phyloP scores from a whole-genome alignment of 2,797 vertebrate genomes.

The Acridotheres tristis region DNA sequence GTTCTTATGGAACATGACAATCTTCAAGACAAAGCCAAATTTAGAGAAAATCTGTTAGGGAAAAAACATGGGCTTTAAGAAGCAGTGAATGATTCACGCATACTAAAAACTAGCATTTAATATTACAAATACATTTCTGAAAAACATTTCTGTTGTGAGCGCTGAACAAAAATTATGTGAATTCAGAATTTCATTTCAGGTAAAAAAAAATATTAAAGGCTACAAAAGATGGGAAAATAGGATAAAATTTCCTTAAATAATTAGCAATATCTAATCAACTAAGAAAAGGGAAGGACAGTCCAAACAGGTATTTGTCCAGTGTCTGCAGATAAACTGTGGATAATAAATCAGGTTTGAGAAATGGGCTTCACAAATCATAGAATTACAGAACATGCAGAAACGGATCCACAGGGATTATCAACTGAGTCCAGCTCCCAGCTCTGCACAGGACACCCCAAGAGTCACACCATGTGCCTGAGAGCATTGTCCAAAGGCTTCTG shows the following conservation, averaged over 20 bases:
- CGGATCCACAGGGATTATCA: neutral
- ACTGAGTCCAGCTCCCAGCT: neutral
- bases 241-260: neutral
- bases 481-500: neutral
- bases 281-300: neutral
- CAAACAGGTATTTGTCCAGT: neutral
- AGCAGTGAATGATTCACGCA: neutral
- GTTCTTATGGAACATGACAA: constrained; percentile 85
- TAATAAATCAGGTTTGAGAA: neutral
- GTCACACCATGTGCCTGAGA: neutral
- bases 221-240: neutral
- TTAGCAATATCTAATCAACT: neutral
- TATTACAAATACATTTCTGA: neutral
- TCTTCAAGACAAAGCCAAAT: constrained; percentile 85
- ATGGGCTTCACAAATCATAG: neutral
- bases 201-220: neutral
- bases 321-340: neutral
- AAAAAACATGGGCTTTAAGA: constrained; percentile 1
- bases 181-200: neutral
- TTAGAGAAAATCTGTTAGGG: constrained; percentile 83
- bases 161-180: neutral
- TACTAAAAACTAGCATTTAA: neutral
- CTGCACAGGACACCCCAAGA: neutral
- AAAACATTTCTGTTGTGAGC: neutral
- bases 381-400: neutral